phyloP scores from a whole-genome alignment of 2,113 vertebrate genomes.

The Otolemur garnettii region DNA sequence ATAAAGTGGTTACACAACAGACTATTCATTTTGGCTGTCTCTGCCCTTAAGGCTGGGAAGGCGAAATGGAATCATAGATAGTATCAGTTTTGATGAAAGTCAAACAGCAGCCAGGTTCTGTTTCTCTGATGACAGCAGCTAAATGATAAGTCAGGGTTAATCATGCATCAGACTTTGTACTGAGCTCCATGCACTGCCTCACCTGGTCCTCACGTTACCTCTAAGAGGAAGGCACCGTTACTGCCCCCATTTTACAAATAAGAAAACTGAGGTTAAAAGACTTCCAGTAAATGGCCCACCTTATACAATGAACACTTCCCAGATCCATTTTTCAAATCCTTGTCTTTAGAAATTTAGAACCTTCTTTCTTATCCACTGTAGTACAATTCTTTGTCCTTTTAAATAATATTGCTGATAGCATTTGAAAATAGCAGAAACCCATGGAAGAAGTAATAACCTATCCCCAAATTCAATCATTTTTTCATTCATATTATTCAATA shows the following conservation, averaged over 20 bases:
- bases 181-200: not conserved
- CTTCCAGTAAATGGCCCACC: not conserved
- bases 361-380: not conserved
- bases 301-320: not conserved
- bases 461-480: constrained; percentile 14
- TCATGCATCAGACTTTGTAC: too few species aligned
- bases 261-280: not conserved
- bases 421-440: constrained; percentile 6
- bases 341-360: not conserved
- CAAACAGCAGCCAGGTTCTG: not conserved
- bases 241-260: not conserved
- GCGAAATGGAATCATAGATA: not conserved
- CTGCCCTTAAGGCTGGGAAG: not conserved
- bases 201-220: not conserved
- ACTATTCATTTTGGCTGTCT: not conserved
- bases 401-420: not conserved
- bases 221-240: not conserved
- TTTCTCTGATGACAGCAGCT: not conserved
- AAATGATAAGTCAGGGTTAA: not conserved
- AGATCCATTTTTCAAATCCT: not conserved
- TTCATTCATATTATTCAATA: not conserved
- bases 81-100: not conserved
- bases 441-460: not conserved
- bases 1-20: not conserved
- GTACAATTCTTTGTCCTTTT: not conserved